phyloP scores from a whole-genome alignment of 64 coral and sea anemone species.

The Exaiptasia diaphana region DNA sequence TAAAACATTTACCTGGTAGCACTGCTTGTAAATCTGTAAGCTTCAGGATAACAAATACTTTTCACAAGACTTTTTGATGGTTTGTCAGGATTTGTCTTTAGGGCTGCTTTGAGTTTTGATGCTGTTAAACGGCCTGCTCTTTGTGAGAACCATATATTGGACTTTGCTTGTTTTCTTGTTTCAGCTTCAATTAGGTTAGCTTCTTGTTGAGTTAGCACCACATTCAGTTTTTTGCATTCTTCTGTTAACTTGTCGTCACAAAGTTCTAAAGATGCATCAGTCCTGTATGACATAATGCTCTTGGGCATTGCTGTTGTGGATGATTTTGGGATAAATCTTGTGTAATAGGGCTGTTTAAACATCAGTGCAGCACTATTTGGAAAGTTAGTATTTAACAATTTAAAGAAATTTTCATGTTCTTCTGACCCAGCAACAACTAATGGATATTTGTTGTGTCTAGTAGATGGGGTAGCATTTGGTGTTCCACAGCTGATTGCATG shows the following conservation, averaged over 20 bases:
- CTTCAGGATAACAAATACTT: slow-evolving; percentile 59
- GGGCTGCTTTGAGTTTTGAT: slow-evolving; percentile 50
- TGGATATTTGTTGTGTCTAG: slow-evolving; percentile 5
- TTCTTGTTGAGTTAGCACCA: not conserved
- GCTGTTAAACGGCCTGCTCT: slow-evolving; percentile 59
- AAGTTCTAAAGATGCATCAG: slow-evolving; percentile 18
- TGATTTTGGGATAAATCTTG: slow-evolving; percentile 50
- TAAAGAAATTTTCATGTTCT: slow-evolving; percentile 31
- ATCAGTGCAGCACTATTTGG: slow-evolving; percentile 22
- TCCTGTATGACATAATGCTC: slow-evolving; percentile 18
- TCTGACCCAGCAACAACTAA: slow-evolving; percentile 8
- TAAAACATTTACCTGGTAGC: slow-evolving; percentile 32
- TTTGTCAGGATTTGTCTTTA: slow-evolving; percentile 33
- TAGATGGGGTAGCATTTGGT: slow-evolving; percentile 6
- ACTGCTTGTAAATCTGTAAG: slow-evolving; percentile 26
- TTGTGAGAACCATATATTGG: slow-evolving; percentile 35
- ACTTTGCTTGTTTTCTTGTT: slow-evolving; percentile 41
- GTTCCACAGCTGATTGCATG: slow-evolving; percentile 36
- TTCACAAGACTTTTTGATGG: slow-evolving; percentile 52
- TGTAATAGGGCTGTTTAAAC: slow-evolving; percentile 22
- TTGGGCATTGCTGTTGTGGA: slow-evolving; percentile 17
- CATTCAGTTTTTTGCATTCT: slow-evolving; percentile 19
- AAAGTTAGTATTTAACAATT: slow-evolving; percentile 28
- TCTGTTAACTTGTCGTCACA: not conserved
- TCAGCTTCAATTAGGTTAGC: slow-evolving; percentile 13